phyloP scores from a whole-genome alignment of 2,113 vertebrate species.

The Azemiops feae region DNA sequence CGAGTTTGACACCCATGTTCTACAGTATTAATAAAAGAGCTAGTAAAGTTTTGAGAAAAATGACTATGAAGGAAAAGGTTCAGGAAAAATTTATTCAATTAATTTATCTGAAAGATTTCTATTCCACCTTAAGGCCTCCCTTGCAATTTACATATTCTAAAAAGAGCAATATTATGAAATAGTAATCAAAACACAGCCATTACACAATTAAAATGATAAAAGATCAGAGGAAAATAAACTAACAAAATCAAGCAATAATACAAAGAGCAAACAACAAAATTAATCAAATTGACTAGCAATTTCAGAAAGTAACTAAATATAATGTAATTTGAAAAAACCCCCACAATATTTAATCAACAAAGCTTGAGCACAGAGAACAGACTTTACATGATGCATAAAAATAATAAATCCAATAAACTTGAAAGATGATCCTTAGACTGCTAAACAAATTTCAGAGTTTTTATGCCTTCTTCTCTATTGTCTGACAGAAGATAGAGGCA shows the following conservation, averaged over 20 bases:
- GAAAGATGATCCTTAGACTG: not conserved
- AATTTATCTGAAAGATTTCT: not conserved
- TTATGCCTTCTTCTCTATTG: not conserved
- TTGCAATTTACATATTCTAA: too few species aligned
- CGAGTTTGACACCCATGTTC: too few species aligned
- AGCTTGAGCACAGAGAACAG: not conserved
- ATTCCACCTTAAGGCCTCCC: not conserved
- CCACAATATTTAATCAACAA: not conserved
- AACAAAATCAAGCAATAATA: conserved; percentile 1
- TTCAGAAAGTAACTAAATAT: not conserved
- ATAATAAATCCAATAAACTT: not conserved
- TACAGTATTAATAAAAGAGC: not conserved
- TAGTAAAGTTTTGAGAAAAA: not conserved
- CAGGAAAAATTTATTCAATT: not conserved
- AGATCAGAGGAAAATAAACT: not conserved
- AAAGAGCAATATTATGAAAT: not conserved
- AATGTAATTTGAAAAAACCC: not conserved
- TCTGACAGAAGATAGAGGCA: not conserved
- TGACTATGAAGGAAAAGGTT: not conserved
- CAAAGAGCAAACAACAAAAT: not conserved
- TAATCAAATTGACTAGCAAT: not conserved
- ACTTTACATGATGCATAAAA: not conserved
- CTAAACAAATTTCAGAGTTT: not conserved
- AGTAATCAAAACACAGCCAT: not conserved
- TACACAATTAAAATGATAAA: conserved; percentile 6